Evolutionary conservation across 2,797 vertebrate genomes (phyloP), one percentile per base, ranked within the genome.

Genomic region (Antennarius maculatus): DNA sequence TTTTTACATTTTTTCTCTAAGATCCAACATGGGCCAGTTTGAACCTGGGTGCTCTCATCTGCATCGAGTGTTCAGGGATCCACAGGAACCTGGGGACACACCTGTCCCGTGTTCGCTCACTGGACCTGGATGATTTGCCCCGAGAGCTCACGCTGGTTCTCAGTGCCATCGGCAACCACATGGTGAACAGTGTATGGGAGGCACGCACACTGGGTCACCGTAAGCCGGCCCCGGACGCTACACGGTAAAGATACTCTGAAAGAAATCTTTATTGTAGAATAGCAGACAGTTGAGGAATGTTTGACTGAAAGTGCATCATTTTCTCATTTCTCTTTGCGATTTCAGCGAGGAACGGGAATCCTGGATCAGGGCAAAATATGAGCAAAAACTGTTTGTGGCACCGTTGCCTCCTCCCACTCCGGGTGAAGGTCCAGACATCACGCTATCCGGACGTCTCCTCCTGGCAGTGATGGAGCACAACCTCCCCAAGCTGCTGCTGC

Each of bases 351-450:
- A 98, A 76, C 91, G 95, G 2, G 97, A 98, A 71, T 93, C 94
- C 0, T 98, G 97, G 96, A 97, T 98, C 71, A 90, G 96, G 9
- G 96, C 96, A 70, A 98, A 98, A 74, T 98, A 98, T 11, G 96
- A 98, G 90, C 96, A 97, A 89, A 92, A 95, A 73, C 90, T 97
- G 59, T 98, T 98, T 87, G 91, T 97, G 90, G 95, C 96, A 0
- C 94, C 95, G 0, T 81, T 97, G 88, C 88, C 89, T 39, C 88
- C 91, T 55, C 91, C 91, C 1, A 92, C 92, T 28, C 87, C 88
- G 5, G 79, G 91, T 0, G 90, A 96, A 76, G 93, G 92, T 53
- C 89, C 87, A 78, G 95, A 92, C 73, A 92, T 95, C 59, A 91
- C 94, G 51, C 77, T 90, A 3, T 94, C 96, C 0, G 86, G 89